Evolutionary conservation across 2,113 vertebrate species (phyloP), one percentile per base, ranked within the genome.

Genomic region (Smithornis capensis): DNA sequence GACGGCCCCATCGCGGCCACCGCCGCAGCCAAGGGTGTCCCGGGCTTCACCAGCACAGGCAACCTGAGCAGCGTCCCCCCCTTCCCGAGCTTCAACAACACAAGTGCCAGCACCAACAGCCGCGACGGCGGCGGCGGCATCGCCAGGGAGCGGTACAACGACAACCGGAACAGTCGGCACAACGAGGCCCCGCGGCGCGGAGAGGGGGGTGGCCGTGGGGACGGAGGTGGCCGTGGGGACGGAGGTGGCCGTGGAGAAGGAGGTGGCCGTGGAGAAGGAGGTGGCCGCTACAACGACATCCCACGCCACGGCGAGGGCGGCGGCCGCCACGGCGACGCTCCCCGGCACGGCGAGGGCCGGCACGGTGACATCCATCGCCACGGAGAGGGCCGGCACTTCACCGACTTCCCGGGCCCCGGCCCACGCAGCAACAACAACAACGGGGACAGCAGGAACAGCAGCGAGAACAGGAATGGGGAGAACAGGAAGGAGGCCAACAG

Each of bases 31-130:
- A 98, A 98, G 76, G 90, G 89, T 1, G 94, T 98, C 60, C 94
- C 97, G 27, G 62, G 98, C 90, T 96, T 98, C 97, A 40, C 87
- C 96, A 90, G 97, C 57, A 81, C 97, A 7, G 98, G 98, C 14
- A 98, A 56, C 10, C 83, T 99, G 67, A 98, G 98, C 62, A 97
- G 98, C 27, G 96, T 98, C 50, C 95, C 98, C 83, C 42, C 97
- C 35, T 98, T 99, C 11, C 97, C 98, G 10, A 92, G 98, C 49
- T 96, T 87, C 93, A 97, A 90, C 89, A 97, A 6, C 84, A 44
- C 98, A 3, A 98, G 95, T 27, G 57, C 95, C 97, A 90, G 96
- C 94, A 21, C 92, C 97, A 96, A 80, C 97, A 91, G 49, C 31
- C 92, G 98, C 59, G 87, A 52, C 16, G 49, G 96, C 14, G 90